Percentiles rank a stretch among this genome's conserved stretches.
Evolutionary conservation across 2,113 vertebrate genomes (phyloP).

Genomic region (Dromaius novaehollandiae): DNA sequence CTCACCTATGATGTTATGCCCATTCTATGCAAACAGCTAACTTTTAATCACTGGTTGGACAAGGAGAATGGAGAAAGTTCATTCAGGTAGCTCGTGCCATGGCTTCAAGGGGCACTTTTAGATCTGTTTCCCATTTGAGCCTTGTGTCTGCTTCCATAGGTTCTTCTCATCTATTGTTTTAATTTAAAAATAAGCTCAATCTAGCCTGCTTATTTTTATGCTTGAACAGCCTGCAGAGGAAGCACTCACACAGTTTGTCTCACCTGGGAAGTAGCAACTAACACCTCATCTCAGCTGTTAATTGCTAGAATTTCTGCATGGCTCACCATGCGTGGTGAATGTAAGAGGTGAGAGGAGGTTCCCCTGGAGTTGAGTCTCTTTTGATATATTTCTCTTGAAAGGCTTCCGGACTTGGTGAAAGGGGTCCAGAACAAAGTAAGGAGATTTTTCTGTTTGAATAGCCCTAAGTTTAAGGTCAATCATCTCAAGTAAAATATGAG

Average conservation of each 20-base stretch:
- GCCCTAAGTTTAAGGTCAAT: neutral
- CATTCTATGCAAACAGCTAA: neutral
- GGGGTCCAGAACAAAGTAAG: neutral
- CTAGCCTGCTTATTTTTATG: neutral
- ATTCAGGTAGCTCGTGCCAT: neutral
- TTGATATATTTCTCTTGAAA: neutral
- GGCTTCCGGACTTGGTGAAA: neutral
- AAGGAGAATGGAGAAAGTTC: neutral
- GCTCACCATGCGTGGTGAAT: neutral
- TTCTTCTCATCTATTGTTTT: neutral
- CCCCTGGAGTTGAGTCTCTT: neutral
- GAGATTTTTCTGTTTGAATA: neutral
- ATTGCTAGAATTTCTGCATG: neutral
- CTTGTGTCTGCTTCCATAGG: neutral
- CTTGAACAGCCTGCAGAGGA: neutral
- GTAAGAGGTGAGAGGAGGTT: neutral
- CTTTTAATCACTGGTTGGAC: neutral
- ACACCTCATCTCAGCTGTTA: neutral
- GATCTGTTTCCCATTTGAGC: neutral
- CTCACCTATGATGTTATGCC: neutral
- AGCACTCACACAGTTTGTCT: neutral
- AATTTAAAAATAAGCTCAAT: neutral
- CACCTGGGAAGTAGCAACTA: neutral
- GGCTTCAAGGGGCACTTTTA: neutral
- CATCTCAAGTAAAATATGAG: neutral